Evolutionary conservation across 2,888 invertebrate species (phyloP), one percentile per base, ranked within the genome.

Genomic region (Branchinecta sandiegonensis): DNA sequence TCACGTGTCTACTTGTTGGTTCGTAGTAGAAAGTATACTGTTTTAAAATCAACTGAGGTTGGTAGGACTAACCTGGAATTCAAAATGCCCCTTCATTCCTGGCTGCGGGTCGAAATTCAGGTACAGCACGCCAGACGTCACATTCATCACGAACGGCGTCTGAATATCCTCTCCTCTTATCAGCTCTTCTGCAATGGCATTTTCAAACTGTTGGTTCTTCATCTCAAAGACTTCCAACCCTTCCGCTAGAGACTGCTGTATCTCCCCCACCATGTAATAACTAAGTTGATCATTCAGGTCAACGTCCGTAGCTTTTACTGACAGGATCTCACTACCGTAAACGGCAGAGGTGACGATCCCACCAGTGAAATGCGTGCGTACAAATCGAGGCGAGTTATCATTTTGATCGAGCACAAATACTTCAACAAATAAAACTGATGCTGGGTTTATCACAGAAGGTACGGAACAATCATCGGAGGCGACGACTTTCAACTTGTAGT

Each of bases 51-150:
- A 37, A 6, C 6, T 37, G 37, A 6, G 4, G 37, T 6, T 37
- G 6, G 37, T 1, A 37, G 46, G 12, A 37, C 13, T 77, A 76
- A 87, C 88, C 84, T 86, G 86, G 75, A 94, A 93, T 79, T 93
- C 90, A 76, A 95, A 95, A 77, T 94, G 94, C 63, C 95, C 96
- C 76, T 94, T 94, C 95, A 94, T 94, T 69, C 90, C 90, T 74
- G 90, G 88, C 77, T 94, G 94, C 0, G 95, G 95, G 80, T 94
- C 94, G 76, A 95, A 94, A 78, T 95, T 94, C 7, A 96, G 81
- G 70, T 85, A 85, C 46, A 96, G 85, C 1, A 87, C 86, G 0
- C 94, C 93, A 0, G 89, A 87, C n/a, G 86, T 84, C 63, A 80
- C 80, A 74, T 94, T 87, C 2, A 93, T 86, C 8, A 92, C 79